Percentiles rank a stretch among this genome's conserved stretches.
These are phyloP conservation scores for Pectinophora gossypiella DNA, from an alignment of 1,140 invertebrate species.

Conservation along the genomic window DNA sequence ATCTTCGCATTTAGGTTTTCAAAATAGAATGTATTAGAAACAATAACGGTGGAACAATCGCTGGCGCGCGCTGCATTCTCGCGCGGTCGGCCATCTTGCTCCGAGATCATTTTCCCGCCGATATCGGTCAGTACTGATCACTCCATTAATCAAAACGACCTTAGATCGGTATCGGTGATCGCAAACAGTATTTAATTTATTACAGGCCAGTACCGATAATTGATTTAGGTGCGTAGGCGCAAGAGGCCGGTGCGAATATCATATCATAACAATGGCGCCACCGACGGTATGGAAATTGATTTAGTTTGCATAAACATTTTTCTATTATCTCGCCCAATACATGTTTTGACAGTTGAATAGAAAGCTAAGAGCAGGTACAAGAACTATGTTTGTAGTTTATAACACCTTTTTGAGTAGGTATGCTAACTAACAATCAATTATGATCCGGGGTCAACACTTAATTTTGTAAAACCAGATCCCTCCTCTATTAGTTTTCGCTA, in stretches of 20 bases:
- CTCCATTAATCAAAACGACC: slow-evolving; percentile 64
- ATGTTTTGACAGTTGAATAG: slow-evolving; percentile 20
- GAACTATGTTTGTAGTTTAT: neutral
- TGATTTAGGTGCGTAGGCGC: slow-evolving; percentile 62
- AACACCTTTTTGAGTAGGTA: too few species aligned
- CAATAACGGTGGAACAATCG: too few species aligned
- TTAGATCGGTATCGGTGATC: slow-evolving; percentile 60
- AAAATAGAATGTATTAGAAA: too few species aligned
- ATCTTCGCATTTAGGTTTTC: too few species aligned
- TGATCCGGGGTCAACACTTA: too few species aligned
- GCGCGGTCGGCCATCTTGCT: slow-evolving; percentile 55
- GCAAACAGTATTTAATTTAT: slow-evolving; percentile 69
- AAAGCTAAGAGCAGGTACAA: neutral
- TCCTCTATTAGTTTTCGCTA: too few species aligned
- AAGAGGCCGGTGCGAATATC: slow-evolving; percentile 45
- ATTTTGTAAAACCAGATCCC: too few species aligned
- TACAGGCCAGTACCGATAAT: slow-evolving; percentile 44
- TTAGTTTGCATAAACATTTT: slow-evolving; percentile 41
- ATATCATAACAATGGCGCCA: slow-evolving; percentile 57
- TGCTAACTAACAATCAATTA: too few species aligned
- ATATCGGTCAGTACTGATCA: slow-evolving; percentile 44
- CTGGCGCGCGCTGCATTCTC: slow-evolving; percentile 33
- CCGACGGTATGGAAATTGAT: slow-evolving; percentile 47
- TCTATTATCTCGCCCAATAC: slow-evolving; percentile 12
- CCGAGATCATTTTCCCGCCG: slow-evolving; percentile 40